Percentiles rank a stretch among this genome's conserved stretches.
Evolutionary conservation across 2,888 invertebrate genomes (phyloP).

Genomic region (Itoplectis maculator): DNA sequence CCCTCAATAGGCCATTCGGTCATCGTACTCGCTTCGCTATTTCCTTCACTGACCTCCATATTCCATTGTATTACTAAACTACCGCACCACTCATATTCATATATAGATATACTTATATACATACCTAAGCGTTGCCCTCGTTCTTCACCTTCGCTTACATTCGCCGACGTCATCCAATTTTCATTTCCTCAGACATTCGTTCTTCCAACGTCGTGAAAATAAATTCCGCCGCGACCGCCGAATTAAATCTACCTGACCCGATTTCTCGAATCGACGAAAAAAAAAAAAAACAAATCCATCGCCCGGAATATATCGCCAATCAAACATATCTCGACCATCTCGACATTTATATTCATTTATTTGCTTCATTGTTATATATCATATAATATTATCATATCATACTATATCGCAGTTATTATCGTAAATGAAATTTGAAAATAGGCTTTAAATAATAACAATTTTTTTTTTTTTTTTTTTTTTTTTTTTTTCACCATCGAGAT

Average conservation of each 20-base stretch:
- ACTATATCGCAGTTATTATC: slow-evolving; percentile 80
- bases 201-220: not conserved
- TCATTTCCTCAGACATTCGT: not conserved
- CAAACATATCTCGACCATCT: slow-evolving; percentile 41
- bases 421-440: slow-evolving; percentile 83
- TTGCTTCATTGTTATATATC: slow-evolving; percentile 82
- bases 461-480: too few species aligned
- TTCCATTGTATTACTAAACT: not conserved
- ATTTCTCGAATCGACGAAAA: not conserved
- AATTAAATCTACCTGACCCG: not conserved
- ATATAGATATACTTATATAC: too few species aligned
- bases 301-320: slow-evolving; percentile 3
- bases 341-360: slow-evolving; percentile 77
- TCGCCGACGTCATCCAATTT: not conserved
- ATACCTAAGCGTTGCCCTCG: not conserved
- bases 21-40: not conserved
- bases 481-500: slow-evolving; percentile 78
- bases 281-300: not conserved
- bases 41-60: not conserved
- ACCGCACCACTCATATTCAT: not conserved
- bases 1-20: slow-evolving; percentile 20
- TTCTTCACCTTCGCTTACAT: not conserved
- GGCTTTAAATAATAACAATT: slow-evolving; percentile 82
- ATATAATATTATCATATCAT: slow-evolving; percentile 75
- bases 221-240: not conserved